Evolutionary conservation across 2,113 vertebrate species (phyloP), one percentile per base, ranked within the genome.

Genomic region (Nettapus auritus): DNA sequence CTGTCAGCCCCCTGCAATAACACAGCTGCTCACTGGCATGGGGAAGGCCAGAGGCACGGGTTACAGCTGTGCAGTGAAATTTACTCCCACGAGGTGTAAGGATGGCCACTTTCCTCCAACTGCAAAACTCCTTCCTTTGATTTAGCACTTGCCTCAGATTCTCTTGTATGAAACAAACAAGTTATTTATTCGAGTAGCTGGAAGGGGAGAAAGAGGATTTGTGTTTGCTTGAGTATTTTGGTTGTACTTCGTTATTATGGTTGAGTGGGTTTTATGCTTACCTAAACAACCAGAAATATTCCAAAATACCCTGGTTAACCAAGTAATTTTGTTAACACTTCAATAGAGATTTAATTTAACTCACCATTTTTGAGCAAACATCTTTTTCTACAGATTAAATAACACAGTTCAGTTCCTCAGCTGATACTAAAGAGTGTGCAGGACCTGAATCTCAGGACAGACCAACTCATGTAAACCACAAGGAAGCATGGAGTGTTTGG

Each of bases 221-320:
- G 38, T 85, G 38, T 87, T 85, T 82, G 71, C 66, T 87, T 60
- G 64, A 71, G 62, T 87, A 76, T 84, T 88, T 93, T 57, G 76
- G 40, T 79, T 62, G 28, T 66, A 60, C 82, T 84, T 94, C 66
- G 21, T 80, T 90, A 71, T 91, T 91, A 92, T 28, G 44, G 38
- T 82, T 88, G 8, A 82, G 83, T 71, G 80, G 52, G 56, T 79
- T 92, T 91, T 46, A 7, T 90, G 60, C 59, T 76, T 92, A 90
- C 85, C 68, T 75, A 86, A 93, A 89, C 57, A 92, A 67, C 5
- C 12, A 89, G 44, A 84, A 92, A 86, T 48, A 91, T 71, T 94
- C 25, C 50, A 55, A 88, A 94, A 92, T 88, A 88, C 50, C 28
- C 28, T 62, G 80, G 74, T 87, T 93, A 90, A 93, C 78, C 10